Base-by-base conservation (phyloP, 2,888 invertebrate species). In the Diarsia mendica region DNA sequence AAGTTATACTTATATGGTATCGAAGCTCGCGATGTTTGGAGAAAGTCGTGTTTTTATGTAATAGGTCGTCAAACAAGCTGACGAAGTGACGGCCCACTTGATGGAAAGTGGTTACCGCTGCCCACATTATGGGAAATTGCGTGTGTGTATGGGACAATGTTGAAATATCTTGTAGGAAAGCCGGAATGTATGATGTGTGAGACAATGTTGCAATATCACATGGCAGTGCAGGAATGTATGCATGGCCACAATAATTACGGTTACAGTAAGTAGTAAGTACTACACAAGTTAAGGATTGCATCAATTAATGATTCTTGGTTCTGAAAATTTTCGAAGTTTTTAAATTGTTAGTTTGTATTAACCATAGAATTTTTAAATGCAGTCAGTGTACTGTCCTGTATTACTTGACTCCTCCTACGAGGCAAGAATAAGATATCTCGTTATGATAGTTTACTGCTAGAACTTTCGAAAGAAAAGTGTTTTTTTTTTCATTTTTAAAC, bases 31-130 rank as follows among this genome's bases (percentile, higher is more conserved):
- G 3, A 28, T 65, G 65, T 58, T 49, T 76, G 75, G 65, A 66
- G 75, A 75, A 75, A 75, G 75, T 64, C 4, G 75, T 46, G n/a
- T 65, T 75, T 66, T 66, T 66, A 75, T 75, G 77, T 66, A 75
- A 66, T 77, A 23, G n/a, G 49, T 49, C 1, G 23, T 1, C 44
- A 75, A 51, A 51, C 74, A 23, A 11, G 20, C 75, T 49, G 28
- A 5, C 64, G n/a, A 18, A 13, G 44, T 44, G 44, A 8, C 76
- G n/a, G n/a, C 28, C 66, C 66, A 76, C 77, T 18, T 20, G n/a
- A 65, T 58, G 18, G 44, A 76, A 75, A 76, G 66, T 58, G 44
- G 58, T 33, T n/a, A 10, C 8, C 10, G 44, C 10, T 49, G 44
- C 75, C 44, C 49, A 64, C 48, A 48, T 44, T 44, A 18, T 15